Base-by-base conservation (phyloP, 2,797 vertebrate species). In the Euphonia xanthogaster region DNA sequence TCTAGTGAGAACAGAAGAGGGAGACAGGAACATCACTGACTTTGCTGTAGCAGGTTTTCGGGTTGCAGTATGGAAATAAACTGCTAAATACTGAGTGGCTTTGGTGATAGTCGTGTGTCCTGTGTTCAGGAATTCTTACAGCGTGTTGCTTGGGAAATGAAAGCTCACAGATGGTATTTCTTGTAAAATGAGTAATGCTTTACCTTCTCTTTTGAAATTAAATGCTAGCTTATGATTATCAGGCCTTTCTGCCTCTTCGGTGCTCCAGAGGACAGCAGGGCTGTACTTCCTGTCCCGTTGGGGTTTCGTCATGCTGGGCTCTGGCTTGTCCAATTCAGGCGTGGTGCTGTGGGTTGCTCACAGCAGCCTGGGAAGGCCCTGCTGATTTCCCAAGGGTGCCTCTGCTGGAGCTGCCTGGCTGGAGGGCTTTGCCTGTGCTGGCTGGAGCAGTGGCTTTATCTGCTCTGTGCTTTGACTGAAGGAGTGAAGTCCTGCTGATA, bases 161-260 rank as follows among this genome's bases (percentile, higher is more conserved):
- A 60, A 71, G 9, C 19, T 50, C 35, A 18, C 16, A 24, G 35
- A 8, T 67, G 23, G 8, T 22, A 13, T n/a, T 62, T 91, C 7
- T 50, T 14, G 45, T 55, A 12, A 73, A 53, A 73, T 68, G 22
- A 51, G 3, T 50, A 28, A 15, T 57, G 20, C 7, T 77, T 65
- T 74, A 8, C n/a, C 11, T 88, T 81, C 11, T 80, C 15, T n/a
- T 35, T 9, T 58, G 30, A 80, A 88, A 44, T 6, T 1, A n/a
- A 47, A 4, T 16, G 7, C 22, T 58, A 2, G 16, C 2, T 83
- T 57, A 0, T 0, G 12, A 18, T 42, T 50, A 16, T 30, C 10
- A 39, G 20, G 51, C 10, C 9, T 48, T 73, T 30, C 5, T 88
- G 31, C 76, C 24, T 67, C 14, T 21, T 5, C 2, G 8, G 67